phyloP scores from a whole-genome alignment of 2,888 invertebrate genomes.

The Conchocele bisecta region DNA sequence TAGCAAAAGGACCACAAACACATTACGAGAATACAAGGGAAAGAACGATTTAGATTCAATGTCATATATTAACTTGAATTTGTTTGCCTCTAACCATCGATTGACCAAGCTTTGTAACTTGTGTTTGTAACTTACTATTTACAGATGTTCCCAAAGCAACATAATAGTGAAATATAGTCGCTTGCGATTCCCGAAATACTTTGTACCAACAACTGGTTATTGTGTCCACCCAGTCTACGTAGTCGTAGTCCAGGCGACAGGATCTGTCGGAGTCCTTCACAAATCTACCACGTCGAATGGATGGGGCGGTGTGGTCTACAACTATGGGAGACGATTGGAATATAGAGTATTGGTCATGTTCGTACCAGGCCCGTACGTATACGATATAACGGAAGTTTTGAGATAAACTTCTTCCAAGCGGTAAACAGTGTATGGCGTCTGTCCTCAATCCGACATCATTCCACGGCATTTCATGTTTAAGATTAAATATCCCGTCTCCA shows the following conservation, averaged over 20 bases:
- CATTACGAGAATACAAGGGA: too few relatives aligned
- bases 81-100: not conserved
- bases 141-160: constrained; percentile 37
- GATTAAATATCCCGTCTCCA: constrained; percentile 55
- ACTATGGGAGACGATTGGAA: constrained; percentile 45
- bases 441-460: constrained; percentile 46
- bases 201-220: constrained; percentile 60
- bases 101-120: not conserved
- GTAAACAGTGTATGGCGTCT: constrained; percentile 48
- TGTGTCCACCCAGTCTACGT: constrained; percentile 44
- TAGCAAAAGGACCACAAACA: too few relatives aligned
- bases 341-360: constrained; percentile 14
- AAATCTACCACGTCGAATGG: constrained; percentile 38
- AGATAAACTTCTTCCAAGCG: constrained; percentile 22
- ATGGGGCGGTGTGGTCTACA: constrained; percentile 60
- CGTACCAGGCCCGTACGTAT: constrained; percentile 58
- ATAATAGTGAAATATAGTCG: constrained; percentile 19
- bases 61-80: not conserved
- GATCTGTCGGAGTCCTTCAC: constrained; percentile 48
- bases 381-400: constrained; percentile 32
- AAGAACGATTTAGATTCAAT: too few relatives aligned
- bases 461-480: constrained; percentile 46
- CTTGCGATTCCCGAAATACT: constrained; percentile 45
- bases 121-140: constrained; percentile 24
- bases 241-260: constrained; percentile 60